A percentile compares a stretch with the other conserved stretches of the same genome.
These are phyloP conservation scores for Pentalonia nigronervosa DNA, from an alignment of 1,140 invertebrate species.

Conservation along the genomic window DNA sequence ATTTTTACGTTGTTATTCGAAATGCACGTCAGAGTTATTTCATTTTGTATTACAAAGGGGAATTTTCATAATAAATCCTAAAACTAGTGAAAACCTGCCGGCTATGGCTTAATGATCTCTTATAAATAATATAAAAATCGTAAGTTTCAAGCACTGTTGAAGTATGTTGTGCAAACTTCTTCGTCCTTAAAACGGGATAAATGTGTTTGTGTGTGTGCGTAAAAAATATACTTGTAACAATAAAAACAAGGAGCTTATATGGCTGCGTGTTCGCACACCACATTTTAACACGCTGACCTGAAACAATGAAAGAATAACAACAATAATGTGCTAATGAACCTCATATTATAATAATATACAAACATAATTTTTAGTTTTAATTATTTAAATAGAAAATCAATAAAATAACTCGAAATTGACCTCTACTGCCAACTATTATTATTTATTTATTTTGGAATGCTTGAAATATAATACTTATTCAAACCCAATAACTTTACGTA, in stretches of 20 bases:
- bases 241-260: not conserved
- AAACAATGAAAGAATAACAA: not conserved
- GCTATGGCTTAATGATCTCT: conserved; percentile 46
- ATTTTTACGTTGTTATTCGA: not conserved
- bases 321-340: conserved; percentile 1
- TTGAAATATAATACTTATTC: not conserved
- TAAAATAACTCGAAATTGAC: not conserved
- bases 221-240: not conserved
- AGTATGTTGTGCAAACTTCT: conserved; percentile 34
- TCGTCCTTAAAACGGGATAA: not conserved
- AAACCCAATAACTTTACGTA: not conserved
- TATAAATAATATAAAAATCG: conserved; percentile 47
- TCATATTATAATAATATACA: not conserved
- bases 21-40: conserved; percentile 20
- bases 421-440: not conserved
- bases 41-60: not conserved
- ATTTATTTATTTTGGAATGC: not conserved
- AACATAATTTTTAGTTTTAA: not conserved
- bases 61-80: conserved; percentile 36
- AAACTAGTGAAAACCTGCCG: not conserved
- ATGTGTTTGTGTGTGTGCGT: not conserved
- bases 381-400: not conserved
- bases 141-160: conserved; percentile 41
- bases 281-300: not conserved
- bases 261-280: not conserved